These are phyloP conservation scores for Aplodontia rufa DNA, from an alignment of 2,113 vertebrate species.

Conservation along the genomic window DNA sequence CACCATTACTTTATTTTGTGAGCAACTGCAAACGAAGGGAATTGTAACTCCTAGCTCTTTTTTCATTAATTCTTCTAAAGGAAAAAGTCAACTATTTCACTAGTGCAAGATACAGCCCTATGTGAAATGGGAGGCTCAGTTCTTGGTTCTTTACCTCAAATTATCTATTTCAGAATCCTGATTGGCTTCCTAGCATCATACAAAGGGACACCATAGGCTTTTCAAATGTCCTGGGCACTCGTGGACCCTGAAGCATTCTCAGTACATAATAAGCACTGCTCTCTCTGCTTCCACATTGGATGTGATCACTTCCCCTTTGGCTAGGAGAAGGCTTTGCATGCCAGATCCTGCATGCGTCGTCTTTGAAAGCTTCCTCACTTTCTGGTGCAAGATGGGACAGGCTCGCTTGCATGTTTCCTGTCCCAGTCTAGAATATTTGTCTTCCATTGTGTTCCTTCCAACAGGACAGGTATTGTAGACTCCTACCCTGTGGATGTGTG, in stretches of 20 bases:
- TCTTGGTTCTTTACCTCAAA: neutral
- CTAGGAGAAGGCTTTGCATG: neutral
- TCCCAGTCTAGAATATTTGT: neutral
- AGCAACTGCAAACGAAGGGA: neutral
- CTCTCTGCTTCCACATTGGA: no score
- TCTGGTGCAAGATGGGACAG: neutral
- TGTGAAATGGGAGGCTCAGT: neutral
- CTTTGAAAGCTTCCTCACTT: neutral
- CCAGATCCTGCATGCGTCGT: neutral
- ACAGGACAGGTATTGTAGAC: neutral
- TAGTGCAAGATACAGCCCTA: neutral
- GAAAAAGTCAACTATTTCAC: neutral
- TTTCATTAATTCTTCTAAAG: conserved; percentile 13
- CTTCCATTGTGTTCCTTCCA: neutral
- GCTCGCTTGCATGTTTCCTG: neutral
- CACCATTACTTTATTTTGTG: neutral
- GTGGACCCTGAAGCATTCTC: neutral
- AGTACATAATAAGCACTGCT: neutral
- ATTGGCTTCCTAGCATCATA: neutral
- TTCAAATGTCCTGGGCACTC: neutral
- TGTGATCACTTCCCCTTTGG: neutral
- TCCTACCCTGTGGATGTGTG: rapidly evolving
- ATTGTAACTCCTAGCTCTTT: neutral
- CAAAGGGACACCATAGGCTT: rapidly evolving
- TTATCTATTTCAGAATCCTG: neutral